Evolutionary conservation across 2,113 vertebrate species (phyloP).

Genomic region (Microcebus griseorufus): DNA sequence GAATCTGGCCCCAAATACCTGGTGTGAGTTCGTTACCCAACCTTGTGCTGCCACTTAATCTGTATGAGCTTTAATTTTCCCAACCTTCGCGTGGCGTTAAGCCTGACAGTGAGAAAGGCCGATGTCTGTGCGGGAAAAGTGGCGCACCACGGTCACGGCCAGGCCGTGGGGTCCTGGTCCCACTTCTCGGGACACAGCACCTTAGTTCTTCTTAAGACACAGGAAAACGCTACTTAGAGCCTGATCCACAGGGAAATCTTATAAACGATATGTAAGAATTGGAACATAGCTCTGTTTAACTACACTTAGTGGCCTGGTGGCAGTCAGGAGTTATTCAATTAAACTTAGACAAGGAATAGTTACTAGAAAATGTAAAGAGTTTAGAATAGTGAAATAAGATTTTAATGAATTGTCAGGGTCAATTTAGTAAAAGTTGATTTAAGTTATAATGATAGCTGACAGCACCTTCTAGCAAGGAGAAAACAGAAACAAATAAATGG

Average conservation of each 20-base stretch:
- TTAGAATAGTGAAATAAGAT: not conserved
- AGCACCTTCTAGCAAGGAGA: not conserved
- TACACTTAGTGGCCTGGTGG: fast-evolving
- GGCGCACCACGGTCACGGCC: too few species aligned
- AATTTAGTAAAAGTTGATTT: not conserved
- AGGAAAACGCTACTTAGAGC: not conserved
- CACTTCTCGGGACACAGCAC: not conserved
- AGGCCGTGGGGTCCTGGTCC: too few species aligned
- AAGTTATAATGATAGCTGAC: not conserved
- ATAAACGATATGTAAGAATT: fast-evolving
- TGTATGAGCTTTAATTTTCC: not conserved
- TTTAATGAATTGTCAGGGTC: not conserved
- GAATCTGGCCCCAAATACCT: not conserved
- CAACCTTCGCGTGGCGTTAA: not conserved
- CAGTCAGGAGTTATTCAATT: too few species aligned
- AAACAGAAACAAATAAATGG: not conserved
- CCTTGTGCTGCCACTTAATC: too few species aligned
- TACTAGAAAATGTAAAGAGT: not conserved
- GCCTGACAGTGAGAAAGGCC: too few species aligned
- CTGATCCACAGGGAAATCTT: not conserved
- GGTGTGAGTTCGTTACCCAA: not conserved
- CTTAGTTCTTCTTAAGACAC: not conserved
- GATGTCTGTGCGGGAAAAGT: not conserved
- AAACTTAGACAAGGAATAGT: not conserved
- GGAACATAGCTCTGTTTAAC: fast-evolving